phyloP scores from a whole-genome alignment of 1,140 invertebrate species.

The Drosophila sp. region DNA sequence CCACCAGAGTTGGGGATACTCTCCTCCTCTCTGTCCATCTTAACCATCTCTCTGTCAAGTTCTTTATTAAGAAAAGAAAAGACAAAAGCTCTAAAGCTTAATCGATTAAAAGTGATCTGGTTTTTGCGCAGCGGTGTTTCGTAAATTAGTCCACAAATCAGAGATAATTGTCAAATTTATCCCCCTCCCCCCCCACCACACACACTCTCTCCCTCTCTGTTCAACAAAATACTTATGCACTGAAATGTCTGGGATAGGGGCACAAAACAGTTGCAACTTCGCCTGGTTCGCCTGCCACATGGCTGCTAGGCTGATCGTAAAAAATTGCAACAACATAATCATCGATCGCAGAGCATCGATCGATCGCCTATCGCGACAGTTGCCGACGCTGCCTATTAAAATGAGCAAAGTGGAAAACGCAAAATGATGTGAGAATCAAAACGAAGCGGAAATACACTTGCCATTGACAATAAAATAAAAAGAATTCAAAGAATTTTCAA shows the following conservation, averaged over 20 bases:
- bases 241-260: neutral
- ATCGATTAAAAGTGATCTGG: constrained; percentile 62
- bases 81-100: constrained; percentile 55
- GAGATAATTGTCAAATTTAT: constrained; percentile 65
- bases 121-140: constrained; percentile 54
- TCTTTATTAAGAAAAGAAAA: constrained; percentile 67
- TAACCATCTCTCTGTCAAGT: constrained; percentile 49
- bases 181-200: constrained; percentile 10
- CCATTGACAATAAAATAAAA: neutral
- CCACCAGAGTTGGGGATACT: constrained; percentile 48
- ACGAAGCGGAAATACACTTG: constrained; percentile 30
- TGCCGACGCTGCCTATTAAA: constrained; percentile 58
- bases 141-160: constrained; percentile 72
- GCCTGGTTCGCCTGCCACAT: constrained; percentile 15
- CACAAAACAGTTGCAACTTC: neutral
- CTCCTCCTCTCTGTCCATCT: neutral
- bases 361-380: constrained; percentile 59
- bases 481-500: too few species aligned
- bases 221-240: constrained; percentile 10
- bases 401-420: constrained; percentile 5
- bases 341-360: constrained; percentile 36
- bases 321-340: constrained; percentile 76
- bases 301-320: constrained; percentile 64
- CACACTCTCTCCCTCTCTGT: too few species aligned
- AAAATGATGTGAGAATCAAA: constrained; percentile 3